Base-by-base conservation (phyloP, 2,113 vertebrate species). In the Neolamprologus tretocephalus region DNA sequence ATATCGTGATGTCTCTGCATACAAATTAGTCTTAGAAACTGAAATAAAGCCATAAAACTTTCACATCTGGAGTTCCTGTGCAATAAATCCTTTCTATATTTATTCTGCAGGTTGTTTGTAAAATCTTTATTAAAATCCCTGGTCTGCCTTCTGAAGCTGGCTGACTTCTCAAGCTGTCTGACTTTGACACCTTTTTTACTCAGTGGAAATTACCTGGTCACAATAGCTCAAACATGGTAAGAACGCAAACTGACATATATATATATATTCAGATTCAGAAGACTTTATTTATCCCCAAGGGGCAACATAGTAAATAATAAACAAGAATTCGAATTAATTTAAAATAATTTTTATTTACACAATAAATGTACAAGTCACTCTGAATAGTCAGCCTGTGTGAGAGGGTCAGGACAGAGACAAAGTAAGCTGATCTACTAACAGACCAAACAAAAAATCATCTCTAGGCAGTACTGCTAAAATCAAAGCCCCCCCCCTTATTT, bases 291-390 rank as follows among this genome's bases (percentile, higher is more conserved):
- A n/a, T 51, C 49, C 9, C 19, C 19, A 51, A 5, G 19, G 49
- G 19, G 19, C 19, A 51, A 51, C 10, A 54, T 1, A 54, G 26
- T 17, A 58, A 31, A 58, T 31, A 58, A 58, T 31, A 9, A 58
- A 58, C 26, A 58, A 9, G 8, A 9, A 31, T 58, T 58, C 1
- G 0, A 58, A 58, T 58, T 31, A 17, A 31, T 58, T 58, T 31
- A 58, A 58, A 58, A 58, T 58, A 58, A 58, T 58, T 58, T 58
- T 58, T 58, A 58, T 58, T 58, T 58, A 58, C 55, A 58, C 5
- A 73, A 55, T 68, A 51, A 80, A 89, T 54, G 66, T 86, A 95
- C 73, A 91, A 75, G 45, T 86, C 33, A 86, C 45, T 84, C 68
- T 75, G 5, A 84, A 86, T 58, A 91, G 75, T 61, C 82, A 47